Evolutionary conservation across 1,140 invertebrate genomes (phyloP).

Genomic region (Drosophila guanche): DNA sequence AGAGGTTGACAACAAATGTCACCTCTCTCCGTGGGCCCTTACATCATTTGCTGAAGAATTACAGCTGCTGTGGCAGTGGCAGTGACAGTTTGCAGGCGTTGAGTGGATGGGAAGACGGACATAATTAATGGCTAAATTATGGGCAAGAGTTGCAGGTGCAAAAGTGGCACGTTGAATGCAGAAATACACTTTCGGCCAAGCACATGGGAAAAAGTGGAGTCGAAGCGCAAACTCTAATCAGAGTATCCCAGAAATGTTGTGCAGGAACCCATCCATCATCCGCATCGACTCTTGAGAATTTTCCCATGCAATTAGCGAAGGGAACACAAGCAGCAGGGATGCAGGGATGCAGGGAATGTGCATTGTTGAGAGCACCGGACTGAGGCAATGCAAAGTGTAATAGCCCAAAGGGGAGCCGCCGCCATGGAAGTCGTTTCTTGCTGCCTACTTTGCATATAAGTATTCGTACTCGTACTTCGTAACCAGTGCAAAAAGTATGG

Average conservation of each 20-base stretch:
- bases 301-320: constrained; percentile 71
- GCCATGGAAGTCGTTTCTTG: background rate
- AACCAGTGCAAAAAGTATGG: too few species aligned
- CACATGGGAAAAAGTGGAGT: too few species aligned
- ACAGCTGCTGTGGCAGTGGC: constrained; percentile 35
- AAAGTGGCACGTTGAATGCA: constrained; percentile 22
- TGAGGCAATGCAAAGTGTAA: constrained; percentile 15
- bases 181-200: constrained; percentile 15
- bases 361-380: constrained; percentile 19
- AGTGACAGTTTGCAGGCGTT: constrained; percentile 31
- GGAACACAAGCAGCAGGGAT: constrained; percentile 45
- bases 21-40: constrained; percentile 42
- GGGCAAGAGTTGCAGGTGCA: constrained; percentile 38
- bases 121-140: constrained; percentile 71
- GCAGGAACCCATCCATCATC: constrained; percentile 18
- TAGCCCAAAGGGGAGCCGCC: constrained; percentile 40
- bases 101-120: constrained; percentile 29
- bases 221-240: constrained; percentile 5
- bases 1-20: constrained; percentile 74
- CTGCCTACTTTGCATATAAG: constrained; percentile 34
- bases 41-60: constrained; percentile 68
- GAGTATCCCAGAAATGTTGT: background rate
- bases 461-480: constrained; percentile 2
- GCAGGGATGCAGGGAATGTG: constrained; percentile 67
- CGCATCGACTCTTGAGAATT: constrained; percentile 53